Evolutionary conservation across 2,113 vertebrate species (phyloP).

Genomic region (Clarias magur): DNA sequence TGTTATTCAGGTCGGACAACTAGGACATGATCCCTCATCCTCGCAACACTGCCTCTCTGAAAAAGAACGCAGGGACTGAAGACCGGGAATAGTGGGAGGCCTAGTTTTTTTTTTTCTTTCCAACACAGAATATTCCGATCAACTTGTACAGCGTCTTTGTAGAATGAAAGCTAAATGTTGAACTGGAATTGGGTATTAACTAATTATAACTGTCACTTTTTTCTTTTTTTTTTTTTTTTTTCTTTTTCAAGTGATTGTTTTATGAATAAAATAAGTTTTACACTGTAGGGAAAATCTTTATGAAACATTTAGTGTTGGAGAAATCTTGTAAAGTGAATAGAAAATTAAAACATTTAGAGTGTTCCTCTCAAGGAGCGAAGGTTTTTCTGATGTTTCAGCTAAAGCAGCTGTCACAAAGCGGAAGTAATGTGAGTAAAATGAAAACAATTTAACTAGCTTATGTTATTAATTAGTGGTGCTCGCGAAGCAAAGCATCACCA

Average conservation of each 20-base stretch:
- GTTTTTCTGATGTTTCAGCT: not conserved
- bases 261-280: not conserved
- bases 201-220: not conserved
- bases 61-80: constrained; percentile 27
- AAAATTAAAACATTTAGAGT: not conserved
- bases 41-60: constrained; percentile 21
- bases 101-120: constrained; percentile 21
- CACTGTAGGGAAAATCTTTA: not conserved
- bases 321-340: not conserved
- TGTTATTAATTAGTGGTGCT: no score
- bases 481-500: no score
- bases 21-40: constrained; percentile 42
- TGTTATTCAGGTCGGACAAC: constrained; percentile 54
- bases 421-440: not conserved
- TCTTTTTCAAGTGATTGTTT: not conserved
- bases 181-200: constrained; percentile 29
- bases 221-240: no score
- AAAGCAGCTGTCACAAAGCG: not conserved
- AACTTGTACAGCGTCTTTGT: not conserved
- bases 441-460: not conserved
- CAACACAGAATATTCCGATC: constrained; percentile 28
- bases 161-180: not conserved
- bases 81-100: constrained; percentile 32
- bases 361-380: not conserved
- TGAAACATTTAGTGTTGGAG: not conserved